Evolutionary conservation across 2,888 invertebrate genomes (phyloP).

Genomic region (Epinotia brunnichana): DNA sequence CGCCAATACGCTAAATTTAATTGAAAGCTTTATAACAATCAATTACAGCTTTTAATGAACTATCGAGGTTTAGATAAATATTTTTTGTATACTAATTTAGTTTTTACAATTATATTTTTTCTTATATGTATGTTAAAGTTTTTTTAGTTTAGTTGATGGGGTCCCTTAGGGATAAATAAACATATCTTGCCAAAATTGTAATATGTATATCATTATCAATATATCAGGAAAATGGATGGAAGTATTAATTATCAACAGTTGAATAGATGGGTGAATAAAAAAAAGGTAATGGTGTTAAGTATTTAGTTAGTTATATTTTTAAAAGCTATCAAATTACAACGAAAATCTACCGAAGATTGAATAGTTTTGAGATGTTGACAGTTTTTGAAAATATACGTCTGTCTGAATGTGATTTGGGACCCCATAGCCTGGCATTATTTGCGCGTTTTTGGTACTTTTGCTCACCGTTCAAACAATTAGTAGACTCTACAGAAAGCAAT

Average conservation of each 20-base stretch:
- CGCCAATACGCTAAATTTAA: constrained; percentile 27
- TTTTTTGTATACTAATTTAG: constrained; percentile 44
- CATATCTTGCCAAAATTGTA: constrained; percentile 29
- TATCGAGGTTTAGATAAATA: constrained; percentile 41
- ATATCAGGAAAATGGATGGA: background rate
- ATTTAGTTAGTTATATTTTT: background rate
- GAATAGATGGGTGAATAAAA: background rate
- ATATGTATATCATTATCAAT: background rate
- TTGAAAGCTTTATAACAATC: constrained; percentile 34
- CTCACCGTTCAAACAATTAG: constrained; percentile 53
- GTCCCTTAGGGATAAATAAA: constrained; percentile 30
- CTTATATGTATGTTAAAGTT: constrained; percentile 39
- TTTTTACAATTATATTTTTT: constrained; percentile 44
- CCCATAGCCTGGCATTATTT: constrained; percentile 42
- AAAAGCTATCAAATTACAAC: background rate
- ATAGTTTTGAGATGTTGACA: background rate
- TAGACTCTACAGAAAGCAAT: constrained; percentile 67
- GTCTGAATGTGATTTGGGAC: constrained; percentile 9
- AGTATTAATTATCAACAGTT: background rate
- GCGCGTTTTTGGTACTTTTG: constrained; percentile 45
- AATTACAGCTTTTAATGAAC: constrained; percentile 34
- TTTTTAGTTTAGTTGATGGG: constrained; percentile 42
- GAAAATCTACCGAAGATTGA: background rate
- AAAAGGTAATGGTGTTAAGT: background rate
- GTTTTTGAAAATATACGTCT: background rate